phyloP scores from a whole-genome alignment of 2,113 vertebrate genomes.

The Oryzias melastigma region DNA sequence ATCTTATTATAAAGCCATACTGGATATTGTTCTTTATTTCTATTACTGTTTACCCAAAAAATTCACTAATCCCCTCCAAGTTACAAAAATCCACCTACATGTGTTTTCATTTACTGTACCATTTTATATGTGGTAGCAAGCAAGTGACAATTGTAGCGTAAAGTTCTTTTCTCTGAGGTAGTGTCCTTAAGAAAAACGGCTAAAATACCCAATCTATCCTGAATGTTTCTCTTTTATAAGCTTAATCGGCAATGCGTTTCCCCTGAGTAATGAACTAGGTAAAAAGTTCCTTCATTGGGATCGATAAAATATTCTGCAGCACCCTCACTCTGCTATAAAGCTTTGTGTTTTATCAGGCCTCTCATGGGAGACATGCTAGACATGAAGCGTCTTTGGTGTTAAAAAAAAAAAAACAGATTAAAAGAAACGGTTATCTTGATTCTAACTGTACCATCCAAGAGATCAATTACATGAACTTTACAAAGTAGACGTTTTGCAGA shows the following conservation, averaged over 20 bases:
- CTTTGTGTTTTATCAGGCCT: constrained; percentile 37
- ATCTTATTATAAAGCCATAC: no score
- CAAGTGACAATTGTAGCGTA: no score
- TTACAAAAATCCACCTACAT: no score
- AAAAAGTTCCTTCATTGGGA: constrained; percentile 28
- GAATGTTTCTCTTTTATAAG: constrained; percentile 30
- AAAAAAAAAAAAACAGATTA: constrained; percentile 22
- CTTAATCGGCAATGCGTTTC: constrained; percentile 37
- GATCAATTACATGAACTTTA: constrained; percentile 62
- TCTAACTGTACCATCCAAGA: constrained; percentile 39
- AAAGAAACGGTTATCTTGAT: constrained; percentile 45
- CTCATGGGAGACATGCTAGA: constrained; percentile 8
- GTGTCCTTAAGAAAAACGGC: constrained; percentile 44
- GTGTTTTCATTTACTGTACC: no score
- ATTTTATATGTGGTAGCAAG: no score
- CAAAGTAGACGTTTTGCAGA: constrained; percentile 51
- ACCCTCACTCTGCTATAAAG: constrained; percentile 19
- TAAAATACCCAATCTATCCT: constrained; percentile 26
- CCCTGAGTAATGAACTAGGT: constrained; percentile 17
- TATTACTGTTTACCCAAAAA: no score
- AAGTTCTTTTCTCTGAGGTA: constrained; percentile 18
- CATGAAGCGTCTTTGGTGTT: no score
- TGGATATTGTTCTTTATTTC: no score
- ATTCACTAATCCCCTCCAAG: no score
- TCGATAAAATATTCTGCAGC: constrained; percentile 30